Base-by-base conservation (phyloP, 2,888 invertebrate species). In the Ptychoptera contaminata region DNA sequence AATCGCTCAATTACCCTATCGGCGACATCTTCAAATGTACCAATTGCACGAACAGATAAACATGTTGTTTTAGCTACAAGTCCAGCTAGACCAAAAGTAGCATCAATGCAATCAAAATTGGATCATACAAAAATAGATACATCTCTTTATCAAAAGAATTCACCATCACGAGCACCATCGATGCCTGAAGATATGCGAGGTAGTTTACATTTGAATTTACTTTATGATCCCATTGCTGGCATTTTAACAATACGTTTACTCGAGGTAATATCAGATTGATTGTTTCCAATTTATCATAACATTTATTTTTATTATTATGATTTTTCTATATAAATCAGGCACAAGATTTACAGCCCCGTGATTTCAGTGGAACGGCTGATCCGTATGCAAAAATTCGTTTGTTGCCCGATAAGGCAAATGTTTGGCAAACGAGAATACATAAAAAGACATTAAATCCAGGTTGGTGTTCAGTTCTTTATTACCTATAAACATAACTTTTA, bases 321-420 rank as follows among this genome's bases (percentile, higher is more conserved):
- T 43, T 36, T n/a, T 29, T 43, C 42, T 46, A 23, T n/a, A n/a
- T 47, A 46, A 50, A 48, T 16, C 51, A 71, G 71, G 75, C 75
- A 9, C 71, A 70, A 44, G 71, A 73, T 55, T 60, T 75, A 42
- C 71, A 71, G 50, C 70, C 74, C 0, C 57, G 72, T 29, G 73
- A 74, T 50, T 68, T 73, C 46, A 75, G 73, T 50, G 74, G 74
- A 36, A 73, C 72, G 0, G 74, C 74, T 11, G 76, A 79, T 63
- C 79, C 79, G 0, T 79, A 79, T 56, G 77, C 77, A 31, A 76
- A 76, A 57, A 69, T 79, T 39, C 69, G 76, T 14, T 58, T 79
- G 12, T 54, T 76, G 16, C 75, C 76, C 1, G 76, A 76, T 53
- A 69, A 71, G 50, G 72, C 68, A 49, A 75, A 72, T 54, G 70